Evolutionary conservation across 2,797 vertebrate genomes (phyloP).

Genomic region (Epinephelus coioides): DNA sequence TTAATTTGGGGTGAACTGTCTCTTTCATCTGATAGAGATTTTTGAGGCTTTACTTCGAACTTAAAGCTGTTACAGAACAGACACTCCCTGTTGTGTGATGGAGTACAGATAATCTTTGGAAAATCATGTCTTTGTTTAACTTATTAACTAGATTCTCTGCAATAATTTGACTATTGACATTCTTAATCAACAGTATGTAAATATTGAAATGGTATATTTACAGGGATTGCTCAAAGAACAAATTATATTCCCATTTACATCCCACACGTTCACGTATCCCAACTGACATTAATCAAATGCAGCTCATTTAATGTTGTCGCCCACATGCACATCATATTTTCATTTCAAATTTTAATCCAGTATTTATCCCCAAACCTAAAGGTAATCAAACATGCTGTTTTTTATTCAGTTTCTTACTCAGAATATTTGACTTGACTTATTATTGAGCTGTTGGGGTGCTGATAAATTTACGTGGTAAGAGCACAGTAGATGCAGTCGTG

Average conservation of each 20-base stretch:
- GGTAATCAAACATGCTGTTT: not conserved
- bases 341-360: conserved; percentile 6
- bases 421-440: not conserved
- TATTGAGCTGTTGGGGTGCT: not conserved
- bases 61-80: not conserved
- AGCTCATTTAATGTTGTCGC: conserved; percentile 23
- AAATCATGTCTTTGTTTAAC: not conserved
- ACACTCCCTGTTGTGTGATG: not conserved
- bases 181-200: not conserved
- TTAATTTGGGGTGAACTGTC: too few species aligned
- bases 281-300: conserved; percentile 33
- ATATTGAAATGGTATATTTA: conserved; percentile 12
- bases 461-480: not conserved
- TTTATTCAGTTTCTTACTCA: not conserved
- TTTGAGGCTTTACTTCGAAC: too few species aligned
- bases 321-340: conserved; percentile 21
- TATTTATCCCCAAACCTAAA: conserved; percentile 13
- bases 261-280: conserved; percentile 17
- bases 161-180: not conserved
- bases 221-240: conserved; percentile 10
- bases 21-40: not conserved
- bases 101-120: not conserved
- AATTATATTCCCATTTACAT: conserved; percentile 22
- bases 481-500: not conserved
- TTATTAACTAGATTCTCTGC: not conserved